Conservation (phyloP, 2,113 vertebrate species). For the Xiphophorus hellerii region DNA sequence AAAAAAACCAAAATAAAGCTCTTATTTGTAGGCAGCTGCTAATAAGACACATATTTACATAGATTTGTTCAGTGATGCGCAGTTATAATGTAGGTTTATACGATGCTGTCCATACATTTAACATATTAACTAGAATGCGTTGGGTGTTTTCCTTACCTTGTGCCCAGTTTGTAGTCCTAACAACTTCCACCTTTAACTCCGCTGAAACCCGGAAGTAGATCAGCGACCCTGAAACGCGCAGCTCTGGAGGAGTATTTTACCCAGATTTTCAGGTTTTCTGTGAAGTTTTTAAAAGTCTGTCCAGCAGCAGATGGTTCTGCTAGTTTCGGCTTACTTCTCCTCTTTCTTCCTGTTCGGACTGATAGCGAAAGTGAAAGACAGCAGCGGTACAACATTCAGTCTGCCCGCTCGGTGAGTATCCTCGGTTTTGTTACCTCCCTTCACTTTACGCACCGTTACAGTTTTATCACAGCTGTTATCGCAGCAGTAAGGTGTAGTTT, state of each 20-base stretch:
- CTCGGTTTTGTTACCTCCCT: constrained; percentile 4
- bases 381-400: fast-evolving
- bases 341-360: not conserved
- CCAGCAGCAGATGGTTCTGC: not conserved
- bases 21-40: not conserved
- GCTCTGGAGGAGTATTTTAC: too few species aligned
- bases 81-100: not conserved
- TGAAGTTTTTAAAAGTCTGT: not conserved
- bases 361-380: constrained; percentile 40
- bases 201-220: fast-evolving
- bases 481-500: fast-evolving
- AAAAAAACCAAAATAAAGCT: not conserved
- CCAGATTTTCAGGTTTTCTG: not conserved
- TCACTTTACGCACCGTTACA: not conserved
- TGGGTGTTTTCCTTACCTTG: not conserved
- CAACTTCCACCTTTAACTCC: not conserved
- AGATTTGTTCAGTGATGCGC: not conserved
- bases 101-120: too few species aligned
- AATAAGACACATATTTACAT: too few species aligned
- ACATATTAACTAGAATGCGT: fast-evolving
- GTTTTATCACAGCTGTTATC: not conserved
- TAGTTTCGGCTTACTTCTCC: fast-evolving
- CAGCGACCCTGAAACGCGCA: not conserved
- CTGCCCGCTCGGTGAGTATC: constrained; percentile 5
- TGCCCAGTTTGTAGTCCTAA: not conserved